These are phyloP conservation scores for Carcharodon carcharias DNA, from an alignment of 2,797 vertebrate species.

Conservation along the genomic window DNA sequence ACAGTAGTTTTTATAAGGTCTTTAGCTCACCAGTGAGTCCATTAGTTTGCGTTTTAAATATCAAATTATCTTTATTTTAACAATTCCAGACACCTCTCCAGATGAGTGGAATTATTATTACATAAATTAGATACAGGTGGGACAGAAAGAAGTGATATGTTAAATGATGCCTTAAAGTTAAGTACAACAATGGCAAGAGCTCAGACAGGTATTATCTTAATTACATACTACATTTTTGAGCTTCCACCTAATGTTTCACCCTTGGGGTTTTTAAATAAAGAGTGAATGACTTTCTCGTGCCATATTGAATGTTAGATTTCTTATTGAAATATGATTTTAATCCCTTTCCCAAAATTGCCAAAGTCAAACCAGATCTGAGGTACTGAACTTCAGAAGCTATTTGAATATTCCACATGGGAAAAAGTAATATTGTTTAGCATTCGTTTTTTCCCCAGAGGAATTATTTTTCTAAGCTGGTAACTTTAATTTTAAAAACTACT, in stretches of 20 bases:
- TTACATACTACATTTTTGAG: constrained; percentile 16
- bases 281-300: neutral
- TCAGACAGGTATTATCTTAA: constrained; percentile 28
- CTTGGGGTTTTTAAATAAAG: neutral
- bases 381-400: constrained; percentile 15
- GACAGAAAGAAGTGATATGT: constrained; percentile 21
- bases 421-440: neutral
- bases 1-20: neutral
- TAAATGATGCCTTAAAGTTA: constrained; percentile 22
- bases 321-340: constrained; percentile 5
- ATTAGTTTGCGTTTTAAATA: constrained; percentile 19
- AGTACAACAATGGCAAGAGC: constrained; percentile 21
- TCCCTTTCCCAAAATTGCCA: neutral
- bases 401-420: neutral
- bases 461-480: neutral
- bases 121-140: constrained; percentile 35
- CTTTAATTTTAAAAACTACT: neutral
- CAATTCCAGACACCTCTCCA: constrained; percentile 17
- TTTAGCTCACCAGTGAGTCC: constrained; percentile 12
- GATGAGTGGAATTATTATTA: constrained; percentile 33
- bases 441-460: neutral
- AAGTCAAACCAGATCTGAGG: neutral
- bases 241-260: neutral
- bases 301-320: constrained; percentile 8
- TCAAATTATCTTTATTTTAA: constrained; percentile 29